These are phyloP conservation scores for Delphinapterus leucas DNA, from an alignment of 2,113 vertebrate genomes.

Conservation along the genomic window DNA sequence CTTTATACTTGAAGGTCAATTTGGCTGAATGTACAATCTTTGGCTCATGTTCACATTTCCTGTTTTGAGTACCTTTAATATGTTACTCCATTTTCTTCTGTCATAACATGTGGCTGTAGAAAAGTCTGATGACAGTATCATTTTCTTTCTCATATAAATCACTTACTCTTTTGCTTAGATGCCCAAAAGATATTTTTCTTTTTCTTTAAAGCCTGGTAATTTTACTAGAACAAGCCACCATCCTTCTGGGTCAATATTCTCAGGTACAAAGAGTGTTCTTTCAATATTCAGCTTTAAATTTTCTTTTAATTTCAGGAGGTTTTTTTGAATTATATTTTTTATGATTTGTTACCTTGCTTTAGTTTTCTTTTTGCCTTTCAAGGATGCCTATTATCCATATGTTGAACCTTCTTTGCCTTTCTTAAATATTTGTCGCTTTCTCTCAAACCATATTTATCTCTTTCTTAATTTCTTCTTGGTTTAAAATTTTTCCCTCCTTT, in stretches of 20 bases:
- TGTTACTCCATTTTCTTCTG: slow-evolving; percentile 45
- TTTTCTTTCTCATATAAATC: background rate
- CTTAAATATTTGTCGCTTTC: background rate
- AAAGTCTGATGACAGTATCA: slow-evolving; percentile 6
- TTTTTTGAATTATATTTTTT: background rate
- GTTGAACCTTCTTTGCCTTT: background rate
- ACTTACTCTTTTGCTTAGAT: background rate
- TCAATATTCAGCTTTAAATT: background rate
- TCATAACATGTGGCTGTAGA: background rate
- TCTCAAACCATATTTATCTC: background rate
- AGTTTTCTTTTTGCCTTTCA: background rate
- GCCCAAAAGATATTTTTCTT: background rate
- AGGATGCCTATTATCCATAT: background rate
- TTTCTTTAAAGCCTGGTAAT: background rate
- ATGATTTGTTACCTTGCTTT: background rate
- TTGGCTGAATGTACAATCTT: slow-evolving; percentile 36
- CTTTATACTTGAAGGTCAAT: slow-evolving; percentile 44
- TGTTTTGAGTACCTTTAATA: slow-evolving; percentile 29
- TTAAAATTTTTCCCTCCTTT: background rate
- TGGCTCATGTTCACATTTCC: background rate
- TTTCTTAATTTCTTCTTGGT: background rate
- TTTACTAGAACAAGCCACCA: background rate
- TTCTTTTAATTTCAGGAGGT: background rate
- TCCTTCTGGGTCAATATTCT: background rate
- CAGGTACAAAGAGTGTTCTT: background rate